These are phyloP conservation scores for Hemistola chrysoprasaria DNA, from an alignment of 2,888 invertebrate genomes.

Conservation along the genomic window DNA sequence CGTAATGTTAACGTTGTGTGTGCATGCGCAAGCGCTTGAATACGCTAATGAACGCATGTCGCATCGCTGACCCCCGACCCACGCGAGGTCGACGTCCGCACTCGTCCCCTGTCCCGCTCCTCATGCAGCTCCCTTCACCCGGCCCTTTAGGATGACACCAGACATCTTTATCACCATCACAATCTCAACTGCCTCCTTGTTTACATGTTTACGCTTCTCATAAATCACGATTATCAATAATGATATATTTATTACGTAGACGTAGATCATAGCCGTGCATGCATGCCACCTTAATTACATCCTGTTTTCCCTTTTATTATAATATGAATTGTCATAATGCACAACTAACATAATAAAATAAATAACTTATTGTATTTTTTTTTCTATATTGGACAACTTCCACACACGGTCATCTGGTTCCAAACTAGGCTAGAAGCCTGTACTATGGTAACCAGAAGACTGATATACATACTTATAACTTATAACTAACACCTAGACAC, in stretches of 20 bases:
- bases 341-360: conserved; percentile 21
- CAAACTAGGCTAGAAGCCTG: too few relatives aligned
- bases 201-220: conserved; percentile 54
- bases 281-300: conserved; percentile 31
- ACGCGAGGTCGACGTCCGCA: conserved; percentile 73
- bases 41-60: conserved; percentile 73
- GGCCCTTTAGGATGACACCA: conserved; percentile 50
- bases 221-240: conserved; percentile 24
- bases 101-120: conserved; percentile 37
- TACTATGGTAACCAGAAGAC: too few relatives aligned
- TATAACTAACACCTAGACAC: too few relatives aligned
- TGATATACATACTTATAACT: too few relatives aligned
- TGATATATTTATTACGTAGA: too few relatives aligned
- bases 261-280: conserved; percentile 17
- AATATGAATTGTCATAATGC: conserved; percentile 15
- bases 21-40: conserved; percentile 53
- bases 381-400: too few relatives aligned
- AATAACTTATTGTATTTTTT: conserved; percentile 13
- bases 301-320: conserved; percentile 33
- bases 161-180: conserved; percentile 55
- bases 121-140: conserved; percentile 24
- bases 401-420: too few relatives aligned
- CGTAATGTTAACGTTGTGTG: conserved; percentile 22
- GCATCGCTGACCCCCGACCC: conserved; percentile 79
- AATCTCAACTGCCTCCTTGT: conserved; percentile 50